These are phyloP conservation scores for Diachrysia chrysitis DNA, from an alignment of 2,888 invertebrate species.

Conservation along the genomic window DNA sequence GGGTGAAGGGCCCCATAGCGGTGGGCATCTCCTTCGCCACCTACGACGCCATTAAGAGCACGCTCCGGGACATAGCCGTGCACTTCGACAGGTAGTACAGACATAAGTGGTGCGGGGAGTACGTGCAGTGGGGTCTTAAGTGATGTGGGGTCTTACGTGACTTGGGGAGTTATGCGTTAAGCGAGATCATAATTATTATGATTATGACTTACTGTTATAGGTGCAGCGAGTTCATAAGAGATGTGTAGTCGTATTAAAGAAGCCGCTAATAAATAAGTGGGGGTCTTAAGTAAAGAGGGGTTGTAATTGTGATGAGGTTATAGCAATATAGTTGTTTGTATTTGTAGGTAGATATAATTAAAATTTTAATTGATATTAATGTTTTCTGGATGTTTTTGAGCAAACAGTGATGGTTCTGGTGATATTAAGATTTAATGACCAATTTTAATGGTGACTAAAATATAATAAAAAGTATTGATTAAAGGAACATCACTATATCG, in stretches of 20 bases:
- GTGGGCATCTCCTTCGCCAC: slow-evolving; percentile 99
- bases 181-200: no score
- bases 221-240: not conserved
- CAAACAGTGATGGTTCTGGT: not conserved
- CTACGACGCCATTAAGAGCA: slow-evolving; percentile 94
- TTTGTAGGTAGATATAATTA: not conserved
- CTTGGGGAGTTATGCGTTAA: no score
- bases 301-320: not conserved
- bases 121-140: not conserved
- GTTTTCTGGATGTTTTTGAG: not conserved
- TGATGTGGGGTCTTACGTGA: not conserved
- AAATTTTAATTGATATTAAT: not conserved
- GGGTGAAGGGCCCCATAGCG: slow-evolving; percentile 97
- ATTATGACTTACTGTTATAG: not conserved
- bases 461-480: no score
- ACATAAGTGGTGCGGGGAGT: not conserved
- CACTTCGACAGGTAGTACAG: slow-evolving; percentile 58
- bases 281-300: not conserved
- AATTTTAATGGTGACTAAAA: not conserved
- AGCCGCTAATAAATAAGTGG: not conserved
- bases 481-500: no score
- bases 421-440: not conserved
- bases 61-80: slow-evolving; percentile 83
- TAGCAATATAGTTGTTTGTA: not conserved
- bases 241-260: not conserved